A percentile compares a stretch with the other conserved stretches of the same genome.
Evolutionary conservation across 2,888 invertebrate genomes (phyloP).

Genomic region (Ephialtes manifestator): DNA sequence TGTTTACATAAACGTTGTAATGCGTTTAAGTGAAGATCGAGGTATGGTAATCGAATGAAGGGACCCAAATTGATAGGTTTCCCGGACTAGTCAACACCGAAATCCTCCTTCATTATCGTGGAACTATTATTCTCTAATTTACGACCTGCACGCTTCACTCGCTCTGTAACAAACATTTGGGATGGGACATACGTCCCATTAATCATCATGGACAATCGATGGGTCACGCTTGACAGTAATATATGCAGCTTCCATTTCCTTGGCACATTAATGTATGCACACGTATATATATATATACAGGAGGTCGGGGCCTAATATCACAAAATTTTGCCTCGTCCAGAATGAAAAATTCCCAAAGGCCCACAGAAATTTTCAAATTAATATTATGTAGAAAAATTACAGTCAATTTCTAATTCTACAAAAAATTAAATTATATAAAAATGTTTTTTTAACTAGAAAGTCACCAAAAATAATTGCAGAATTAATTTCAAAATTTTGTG

Average conservation of each 20-base stretch:
- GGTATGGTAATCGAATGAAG: neutral
- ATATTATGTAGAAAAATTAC: too few relatives aligned
- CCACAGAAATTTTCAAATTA: too few relatives aligned
- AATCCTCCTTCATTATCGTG: conserved; percentile 30
- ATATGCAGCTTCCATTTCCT: conserved; percentile 45
- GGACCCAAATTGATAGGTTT: conserved; percentile 43
- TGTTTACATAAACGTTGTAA: neutral
- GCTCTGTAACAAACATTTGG: conserved; percentile 37
- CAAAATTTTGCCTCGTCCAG: neutral
- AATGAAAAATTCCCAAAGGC: neutral
- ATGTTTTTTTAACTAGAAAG: too few relatives aligned
- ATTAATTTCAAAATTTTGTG: too few relatives aligned
- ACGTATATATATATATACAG: neutral
- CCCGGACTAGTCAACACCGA: conserved; percentile 4
- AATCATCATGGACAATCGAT: conserved; percentile 77
- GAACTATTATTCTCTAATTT: conserved; percentile 45
- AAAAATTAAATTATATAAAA: too few relatives aligned
- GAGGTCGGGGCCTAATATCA: neutral
- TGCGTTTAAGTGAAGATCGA: neutral
- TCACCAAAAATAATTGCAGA: too few relatives aligned
- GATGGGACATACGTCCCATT: conserved; percentile 69
- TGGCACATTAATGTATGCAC: conserved; percentile 5
- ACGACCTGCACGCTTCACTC: conserved; percentile 34
- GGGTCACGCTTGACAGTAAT: conserved; percentile 32
- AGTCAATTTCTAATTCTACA: too few relatives aligned